Evolutionary conservation across 2,113 vertebrate species (phyloP).

Genomic region (Psittacula cyanocephala): DNA sequence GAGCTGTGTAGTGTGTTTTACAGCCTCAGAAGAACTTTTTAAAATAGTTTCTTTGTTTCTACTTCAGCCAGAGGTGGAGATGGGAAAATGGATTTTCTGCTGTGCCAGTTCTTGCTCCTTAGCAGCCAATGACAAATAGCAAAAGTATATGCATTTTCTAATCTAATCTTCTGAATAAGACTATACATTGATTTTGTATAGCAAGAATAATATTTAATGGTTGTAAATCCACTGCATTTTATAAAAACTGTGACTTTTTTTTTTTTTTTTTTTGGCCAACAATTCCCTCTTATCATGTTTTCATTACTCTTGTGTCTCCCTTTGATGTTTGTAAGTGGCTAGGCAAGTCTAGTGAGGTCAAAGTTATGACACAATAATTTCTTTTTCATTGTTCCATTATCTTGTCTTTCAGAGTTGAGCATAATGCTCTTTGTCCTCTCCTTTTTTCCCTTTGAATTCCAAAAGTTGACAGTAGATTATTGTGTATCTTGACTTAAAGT

Average conservation of each 20-base stretch:
- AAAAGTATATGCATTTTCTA: neutral
- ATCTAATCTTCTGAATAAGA: neutral
- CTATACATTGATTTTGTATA: neutral
- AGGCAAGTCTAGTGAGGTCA: neutral
- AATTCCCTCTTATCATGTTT: neutral
- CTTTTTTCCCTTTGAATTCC: neutral
- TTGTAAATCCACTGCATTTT: neutral
- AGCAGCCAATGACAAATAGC: neutral
- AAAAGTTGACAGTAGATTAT: neutral
- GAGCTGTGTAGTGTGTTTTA: neutral
- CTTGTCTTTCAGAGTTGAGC: neutral
- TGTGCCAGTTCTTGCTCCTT: neutral
- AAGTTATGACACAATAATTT: neutral
- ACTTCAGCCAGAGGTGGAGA: neutral
- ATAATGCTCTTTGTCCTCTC: neutral
- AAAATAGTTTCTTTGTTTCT: neutral
- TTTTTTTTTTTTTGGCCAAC: neutral
- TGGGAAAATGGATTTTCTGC: neutral
- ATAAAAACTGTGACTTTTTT: neutral
- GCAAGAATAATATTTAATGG: neutral
- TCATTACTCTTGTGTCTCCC: neutral
- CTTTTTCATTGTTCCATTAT: neutral
- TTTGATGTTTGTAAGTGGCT: neutral
- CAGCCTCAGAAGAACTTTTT: neutral
- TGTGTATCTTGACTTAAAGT: neutral